A percentile compares a stretch with the other conserved stretches of the same genome.
These are phyloP conservation scores for Coreius guichenoti DNA, from an alignment of 2,797 vertebrate genomes.

Conservation along the genomic window DNA sequence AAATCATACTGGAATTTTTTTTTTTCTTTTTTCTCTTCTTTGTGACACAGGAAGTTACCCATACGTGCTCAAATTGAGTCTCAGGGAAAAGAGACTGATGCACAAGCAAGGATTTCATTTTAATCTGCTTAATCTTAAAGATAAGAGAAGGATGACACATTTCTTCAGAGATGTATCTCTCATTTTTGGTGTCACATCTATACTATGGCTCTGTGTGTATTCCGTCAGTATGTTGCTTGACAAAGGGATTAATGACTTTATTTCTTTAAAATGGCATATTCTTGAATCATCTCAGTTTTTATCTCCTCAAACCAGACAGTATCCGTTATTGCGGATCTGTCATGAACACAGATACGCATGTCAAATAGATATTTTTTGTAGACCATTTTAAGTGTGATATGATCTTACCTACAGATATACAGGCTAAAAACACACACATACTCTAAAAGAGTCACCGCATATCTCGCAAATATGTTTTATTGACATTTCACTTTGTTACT, in stretches of 20 bases:
- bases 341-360: conserved; percentile 13
- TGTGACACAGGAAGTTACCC: conserved; percentile 9
- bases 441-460: not conserved
- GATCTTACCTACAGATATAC: not conserved
- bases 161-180: conserved; percentile 16
- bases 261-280: conserved; percentile 33
- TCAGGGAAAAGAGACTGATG: not conserved
- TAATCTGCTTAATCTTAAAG: conserved; percentile 25
- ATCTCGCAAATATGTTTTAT: conserved; percentile 27
- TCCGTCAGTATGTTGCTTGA: conserved; percentile 41
- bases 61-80: not conserved
- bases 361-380: not conserved
- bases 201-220: conserved; percentile 5
- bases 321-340: conserved; percentile 16
- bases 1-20: not conserved
- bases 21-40: not conserved
- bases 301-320: conserved; percentile 41
- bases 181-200: not conserved
- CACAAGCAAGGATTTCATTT: conserved; percentile 5
- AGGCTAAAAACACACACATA: not conserved
- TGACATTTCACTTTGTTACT: conserved; percentile 32
- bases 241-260: conserved; percentile 50
- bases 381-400: not conserved
- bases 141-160: conserved; percentile 29
- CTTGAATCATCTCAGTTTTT: conserved; percentile 42